These are phyloP conservation scores for Chiloscyllium punctatum DNA, from an alignment of 2,797 vertebrate genomes.

Conservation along the genomic window DNA sequence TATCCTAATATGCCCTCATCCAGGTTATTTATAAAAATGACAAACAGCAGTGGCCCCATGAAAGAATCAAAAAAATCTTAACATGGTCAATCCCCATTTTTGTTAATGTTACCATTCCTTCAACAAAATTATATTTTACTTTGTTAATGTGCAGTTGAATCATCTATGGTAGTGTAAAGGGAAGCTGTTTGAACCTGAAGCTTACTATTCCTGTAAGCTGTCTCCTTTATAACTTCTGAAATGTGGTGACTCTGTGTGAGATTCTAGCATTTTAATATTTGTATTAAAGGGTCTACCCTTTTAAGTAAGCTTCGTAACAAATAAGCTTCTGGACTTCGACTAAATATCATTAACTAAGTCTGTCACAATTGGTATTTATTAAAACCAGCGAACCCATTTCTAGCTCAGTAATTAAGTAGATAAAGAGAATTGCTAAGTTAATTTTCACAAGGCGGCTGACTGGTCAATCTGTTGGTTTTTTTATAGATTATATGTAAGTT, in stretches of 20 bases:
- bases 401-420: neutral
- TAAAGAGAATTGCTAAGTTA: neutral
- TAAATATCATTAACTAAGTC: neutral
- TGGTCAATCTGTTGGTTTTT: neutral
- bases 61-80: too few relatives aligned
- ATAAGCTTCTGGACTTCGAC: neutral
- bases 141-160: neutral
- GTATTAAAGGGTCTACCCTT: neutral
- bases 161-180: too few relatives aligned
- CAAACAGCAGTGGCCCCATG: too few relatives aligned
- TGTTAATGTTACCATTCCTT: too few relatives aligned
- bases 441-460: neutral
- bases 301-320: neutral
- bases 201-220: neutral
- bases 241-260: neutral
- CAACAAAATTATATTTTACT: neutral
- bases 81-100: too few relatives aligned
- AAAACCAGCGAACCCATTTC: neutral
- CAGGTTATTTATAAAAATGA: too few relatives aligned
- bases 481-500: neutral
- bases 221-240: neutral
- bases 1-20: too few relatives aligned
- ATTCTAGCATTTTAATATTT: neutral
- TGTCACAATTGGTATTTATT: neutral
- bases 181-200: too few relatives aligned